Percentiles rank a stretch among this genome's conserved stretches.
Conservation (phyloP, 2,797 vertebrate genomes). For the Gephyroberyx darwinii region DNA sequence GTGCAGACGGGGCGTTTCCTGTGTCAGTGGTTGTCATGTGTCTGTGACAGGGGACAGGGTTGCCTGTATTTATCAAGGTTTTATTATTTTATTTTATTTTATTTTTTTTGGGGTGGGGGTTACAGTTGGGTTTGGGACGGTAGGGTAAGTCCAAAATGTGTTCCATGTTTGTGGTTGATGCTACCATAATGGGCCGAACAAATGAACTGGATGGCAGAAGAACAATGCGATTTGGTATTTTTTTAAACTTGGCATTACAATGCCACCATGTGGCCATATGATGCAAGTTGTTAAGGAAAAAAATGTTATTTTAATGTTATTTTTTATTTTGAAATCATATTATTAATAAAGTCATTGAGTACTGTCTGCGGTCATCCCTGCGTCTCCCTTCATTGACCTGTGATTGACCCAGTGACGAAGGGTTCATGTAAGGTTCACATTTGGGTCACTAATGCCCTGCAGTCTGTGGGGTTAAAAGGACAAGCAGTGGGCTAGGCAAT, state of each 20-base stretch:
- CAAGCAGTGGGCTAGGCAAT: conserved; percentile 38
- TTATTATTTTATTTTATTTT: conserved; percentile 39
- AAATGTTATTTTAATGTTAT: conserved; percentile 83
- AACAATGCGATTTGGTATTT: conserved; percentile 78
- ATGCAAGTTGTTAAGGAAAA: conserved; percentile 83
- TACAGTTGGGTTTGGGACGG: not conserved
- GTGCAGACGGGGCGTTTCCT: conserved; percentile 69
- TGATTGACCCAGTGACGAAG: conserved; percentile 51
- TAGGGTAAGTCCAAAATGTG: conserved; percentile 49
- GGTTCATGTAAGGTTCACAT: conserved; percentile 66
- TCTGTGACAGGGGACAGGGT: conserved; percentile 75
- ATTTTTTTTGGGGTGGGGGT: not conserved
- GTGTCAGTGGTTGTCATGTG: conserved; percentile 78
- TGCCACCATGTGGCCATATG: conserved; percentile 86
- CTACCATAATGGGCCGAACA: conserved; percentile 65
- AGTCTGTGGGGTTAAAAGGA: conserved; percentile 71
- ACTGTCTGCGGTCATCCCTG: conserved; percentile 67
- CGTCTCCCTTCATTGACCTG: conserved; percentile 59
- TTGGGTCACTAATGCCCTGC: conserved; percentile 29
- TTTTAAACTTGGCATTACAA: conserved; percentile 80
- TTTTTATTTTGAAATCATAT: conserved; percentile 86
- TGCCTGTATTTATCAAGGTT: conserved; percentile 80
- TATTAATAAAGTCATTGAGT: conserved; percentile 89
- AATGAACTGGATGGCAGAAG: conserved; percentile 74
- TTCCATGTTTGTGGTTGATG: conserved; percentile 65